Evolutionary conservation across 2,888 invertebrate species (phyloP), one percentile per base, ranked within the genome.

Genomic region (Chrysina gloriosa): DNA sequence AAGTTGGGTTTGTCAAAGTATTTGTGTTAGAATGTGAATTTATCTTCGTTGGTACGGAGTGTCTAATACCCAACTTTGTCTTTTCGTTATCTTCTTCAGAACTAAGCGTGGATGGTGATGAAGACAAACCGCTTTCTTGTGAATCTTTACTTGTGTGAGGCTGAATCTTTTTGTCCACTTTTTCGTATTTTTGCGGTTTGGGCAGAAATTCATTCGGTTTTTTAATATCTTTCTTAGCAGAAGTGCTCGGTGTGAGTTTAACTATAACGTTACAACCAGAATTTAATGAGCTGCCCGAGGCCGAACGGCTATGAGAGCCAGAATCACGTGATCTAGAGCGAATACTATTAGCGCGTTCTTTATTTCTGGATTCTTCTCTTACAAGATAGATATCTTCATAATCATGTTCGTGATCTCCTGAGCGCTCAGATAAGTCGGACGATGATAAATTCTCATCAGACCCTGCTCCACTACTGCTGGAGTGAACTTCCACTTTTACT

Each of bases 401-500:
- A 78, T 93, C 93, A 76, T 92, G 90, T 72, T 89, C 88, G 70
- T 86, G 86, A 67, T 84, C 84, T 29, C 82, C 84, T 5, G 84
- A 84, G 31, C 84, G 77, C 71, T 84, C 85, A n/a, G 85, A 85
- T 34, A 84, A 74, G 70, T 87, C 87, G 9, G 88, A 86, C 11
- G 88, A 86, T 66, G 87, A 88, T 7, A 88, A 83, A 67, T 88
- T 89, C 80, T 88, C 89, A 70, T 89, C 89, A 23, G 88, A 88
- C 71, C 87, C 88, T 14, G 89, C 88, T 63, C 88, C 89, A 73
- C 88, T 88, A 72, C 88, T 89, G 69, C 88, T 88, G n/a, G 91
- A 91, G 84, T 95, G 94, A 58, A 94, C 90, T 84, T 94, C 94
- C 47, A 93, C 94, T 88, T 94, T 93, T 74, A 94, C 94, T 92